Percentiles rank a stretch among this genome's conserved stretches.
Evolutionary conservation across 2,888 invertebrate genomes (phyloP).

Genomic region (Drosophila quinaria): DNA sequence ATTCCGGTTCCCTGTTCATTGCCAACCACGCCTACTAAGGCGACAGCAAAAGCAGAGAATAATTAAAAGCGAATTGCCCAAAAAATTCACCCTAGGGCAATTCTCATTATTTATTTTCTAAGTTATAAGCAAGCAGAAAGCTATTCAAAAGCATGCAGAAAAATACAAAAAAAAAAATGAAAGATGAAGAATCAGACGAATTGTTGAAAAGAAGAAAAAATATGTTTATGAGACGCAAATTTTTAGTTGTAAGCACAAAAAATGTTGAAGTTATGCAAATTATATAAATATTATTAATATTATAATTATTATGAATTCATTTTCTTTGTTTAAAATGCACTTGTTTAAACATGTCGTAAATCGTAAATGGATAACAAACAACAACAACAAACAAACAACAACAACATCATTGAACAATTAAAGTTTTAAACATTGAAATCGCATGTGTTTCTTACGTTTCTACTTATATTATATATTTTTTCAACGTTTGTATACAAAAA

Average conservation of each 20-base stretch:
- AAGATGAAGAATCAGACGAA: conserved; percentile 24
- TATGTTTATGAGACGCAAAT: conserved; percentile 78
- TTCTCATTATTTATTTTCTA: conserved; percentile 70
- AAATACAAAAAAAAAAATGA: conserved; percentile 27
- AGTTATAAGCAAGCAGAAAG: conserved; percentile 64
- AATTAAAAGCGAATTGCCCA: conserved; percentile 50
- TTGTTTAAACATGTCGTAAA: conserved; percentile 63
- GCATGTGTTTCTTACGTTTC: conserved; percentile 58
- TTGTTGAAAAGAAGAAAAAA: conserved; percentile 50
- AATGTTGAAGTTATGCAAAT: conserved; percentile 72
- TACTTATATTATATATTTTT: conserved; percentile 54
- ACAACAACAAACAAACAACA: conserved; percentile 40
- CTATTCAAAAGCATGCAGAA: conserved; percentile 59
- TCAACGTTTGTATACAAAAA: conserved; percentile 68
- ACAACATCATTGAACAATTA: conserved; percentile 40
- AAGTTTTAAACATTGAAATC: conserved; percentile 56
- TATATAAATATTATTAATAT: conserved; percentile 57
- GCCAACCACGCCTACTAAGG: conserved; percentile 97
- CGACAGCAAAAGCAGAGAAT: conserved; percentile 38
- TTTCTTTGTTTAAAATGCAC: conserved; percentile 54
- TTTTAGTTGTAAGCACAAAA: conserved; percentile 76
- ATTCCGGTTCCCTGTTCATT: conserved; percentile 95
- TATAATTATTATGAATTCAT: conserved; percentile 47
- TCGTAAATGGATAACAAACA: conserved; percentile 40
- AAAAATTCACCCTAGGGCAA: conserved; percentile 36